phyloP scores from a whole-genome alignment of 1,140 invertebrate species.

The Galleria mellonella region DNA sequence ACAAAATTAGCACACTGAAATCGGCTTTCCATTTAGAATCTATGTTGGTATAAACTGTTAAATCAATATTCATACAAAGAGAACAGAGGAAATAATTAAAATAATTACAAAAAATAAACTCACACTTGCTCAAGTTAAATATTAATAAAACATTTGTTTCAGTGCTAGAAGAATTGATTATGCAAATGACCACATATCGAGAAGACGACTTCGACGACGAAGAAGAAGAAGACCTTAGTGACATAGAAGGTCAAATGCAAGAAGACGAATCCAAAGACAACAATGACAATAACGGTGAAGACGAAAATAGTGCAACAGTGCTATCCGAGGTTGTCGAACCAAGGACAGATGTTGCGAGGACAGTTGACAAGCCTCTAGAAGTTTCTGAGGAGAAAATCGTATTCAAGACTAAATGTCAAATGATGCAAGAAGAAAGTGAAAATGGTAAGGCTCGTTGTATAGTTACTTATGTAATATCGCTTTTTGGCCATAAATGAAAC shows the following conservation, averaged over 20 bases:
- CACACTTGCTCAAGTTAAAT: too few species aligned
- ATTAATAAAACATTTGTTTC: constrained; percentile 14
- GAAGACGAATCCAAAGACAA: constrained; percentile 28
- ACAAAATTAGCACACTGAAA: too few species aligned
- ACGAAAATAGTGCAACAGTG: constrained; percentile 26
- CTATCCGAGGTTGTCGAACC: constrained; percentile 41
- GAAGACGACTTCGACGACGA: constrained; percentile 73
- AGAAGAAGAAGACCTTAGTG: constrained; percentile 38
- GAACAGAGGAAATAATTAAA: too few species aligned
- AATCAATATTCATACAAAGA: too few species aligned
- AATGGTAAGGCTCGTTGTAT: constrained; percentile 30
- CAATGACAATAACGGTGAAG: constrained; percentile 17
- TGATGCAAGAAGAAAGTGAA: constrained; percentile 55
- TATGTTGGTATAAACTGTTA: too few species aligned
- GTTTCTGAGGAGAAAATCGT: constrained; percentile 35
- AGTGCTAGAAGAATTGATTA: constrained; percentile 80
- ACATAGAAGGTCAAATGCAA: constrained; percentile 3
- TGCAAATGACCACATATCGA: constrained; percentile 76
- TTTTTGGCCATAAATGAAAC: not conserved
- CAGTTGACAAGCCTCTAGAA: constrained; percentile 51
- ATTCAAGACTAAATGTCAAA: constrained; percentile 61
- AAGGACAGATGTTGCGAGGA: constrained; percentile 27
- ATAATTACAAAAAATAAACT: too few species aligned
- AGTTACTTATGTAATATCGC: not conserved
- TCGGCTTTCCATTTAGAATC: too few species aligned